Conservation (phyloP, 2,888 invertebrate genomes). For the Emesis furor region DNA sequence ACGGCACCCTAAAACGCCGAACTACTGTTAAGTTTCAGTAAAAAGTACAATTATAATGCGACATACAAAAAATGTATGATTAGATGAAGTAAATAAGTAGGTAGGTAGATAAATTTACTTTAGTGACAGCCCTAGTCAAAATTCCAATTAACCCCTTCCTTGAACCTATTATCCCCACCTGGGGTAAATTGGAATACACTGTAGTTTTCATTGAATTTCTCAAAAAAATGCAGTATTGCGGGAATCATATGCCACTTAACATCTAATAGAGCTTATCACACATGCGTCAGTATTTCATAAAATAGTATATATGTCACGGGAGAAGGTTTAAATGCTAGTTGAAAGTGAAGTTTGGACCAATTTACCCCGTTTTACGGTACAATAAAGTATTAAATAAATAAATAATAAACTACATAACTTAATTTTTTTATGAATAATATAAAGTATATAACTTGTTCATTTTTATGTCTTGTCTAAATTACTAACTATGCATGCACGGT, state of each 20-base stretch:
- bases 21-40: too few relatives aligned
- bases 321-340: constrained; percentile 2
- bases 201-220: constrained; percentile 39
- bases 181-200: constrained; percentile 46
- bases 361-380: constrained; percentile 23
- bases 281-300: not conserved
- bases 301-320: not conserved
- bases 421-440: too few relatives aligned
- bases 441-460: too few relatives aligned
- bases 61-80: too few relatives aligned
- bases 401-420: too few relatives aligned
- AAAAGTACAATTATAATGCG: too few relatives aligned
- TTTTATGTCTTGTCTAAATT: too few relatives aligned
- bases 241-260: constrained; percentile 11
- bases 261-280: constrained; percentile 35
- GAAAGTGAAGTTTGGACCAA: constrained; percentile 22
- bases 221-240: constrained; percentile 33
- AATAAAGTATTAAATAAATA: too few relatives aligned
- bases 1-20: too few relatives aligned
- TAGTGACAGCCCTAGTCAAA: constrained; percentile 37
- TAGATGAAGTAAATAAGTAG: not conserved
- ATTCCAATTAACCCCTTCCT: constrained; percentile 45
- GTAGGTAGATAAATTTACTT: not conserved
- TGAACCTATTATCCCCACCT: constrained; percentile 37
- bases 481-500: too few relatives aligned